A percentile compares a stretch with the other conserved stretches of the same genome.
Conservation (phyloP, 2,113 vertebrate species). For the Anseranas semipalmata region DNA sequence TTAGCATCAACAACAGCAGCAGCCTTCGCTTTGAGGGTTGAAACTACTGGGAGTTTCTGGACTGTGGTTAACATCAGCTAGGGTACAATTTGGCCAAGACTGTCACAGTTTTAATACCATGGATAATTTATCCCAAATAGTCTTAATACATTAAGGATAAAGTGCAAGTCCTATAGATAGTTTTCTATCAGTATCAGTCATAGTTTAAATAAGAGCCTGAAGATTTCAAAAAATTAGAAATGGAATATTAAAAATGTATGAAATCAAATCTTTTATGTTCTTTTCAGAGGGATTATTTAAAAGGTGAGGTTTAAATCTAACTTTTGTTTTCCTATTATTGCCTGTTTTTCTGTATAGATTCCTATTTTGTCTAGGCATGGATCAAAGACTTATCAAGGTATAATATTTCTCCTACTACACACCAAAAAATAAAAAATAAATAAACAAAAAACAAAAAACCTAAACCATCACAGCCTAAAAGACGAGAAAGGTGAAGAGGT, state of each 20-base stretch:
- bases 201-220: not conserved
- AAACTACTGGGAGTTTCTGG: not conserved
- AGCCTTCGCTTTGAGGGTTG: not conserved
- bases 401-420: not conserved
- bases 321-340: not conserved
- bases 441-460: rapidly evolving
- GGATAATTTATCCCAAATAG: not conserved
- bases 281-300: not conserved
- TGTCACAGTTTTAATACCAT: conserved; percentile 13
- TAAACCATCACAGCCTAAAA: not conserved
- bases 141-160: not conserved
- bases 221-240: conserved; percentile 1
- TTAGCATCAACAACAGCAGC: not conserved
- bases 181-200: not conserved
- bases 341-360: not conserved
- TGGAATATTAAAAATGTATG: not conserved
- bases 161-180: not conserved
- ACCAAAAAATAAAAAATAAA: not conserved
- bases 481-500: not conserved
- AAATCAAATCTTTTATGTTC: not conserved
- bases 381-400: not conserved
- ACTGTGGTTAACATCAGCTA: not conserved
- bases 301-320: not conserved
- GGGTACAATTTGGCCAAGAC: not conserved
- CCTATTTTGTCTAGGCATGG: not conserved